phyloP scores from a whole-genome alignment of 37 sponge, comb jelly and placozoan genomes.

The Cliona cf. orientalis region DNA sequence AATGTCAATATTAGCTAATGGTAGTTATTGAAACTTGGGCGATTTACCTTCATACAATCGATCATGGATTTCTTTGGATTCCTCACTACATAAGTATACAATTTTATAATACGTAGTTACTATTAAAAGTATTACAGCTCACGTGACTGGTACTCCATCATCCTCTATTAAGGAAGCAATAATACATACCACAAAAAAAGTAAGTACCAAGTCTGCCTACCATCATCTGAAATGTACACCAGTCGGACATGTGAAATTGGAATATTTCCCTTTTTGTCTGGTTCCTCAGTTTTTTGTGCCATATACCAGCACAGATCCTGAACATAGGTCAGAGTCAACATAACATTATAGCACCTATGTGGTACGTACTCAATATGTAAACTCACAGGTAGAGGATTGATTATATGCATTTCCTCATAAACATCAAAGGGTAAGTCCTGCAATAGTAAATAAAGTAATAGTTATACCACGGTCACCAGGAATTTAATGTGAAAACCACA shows the following conservation, averaged over 20 bases:
- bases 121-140: background rate
- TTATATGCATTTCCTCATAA: constrained; percentile 69
- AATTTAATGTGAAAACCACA: no score
- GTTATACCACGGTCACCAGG: no score
- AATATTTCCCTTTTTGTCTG: constrained; percentile 51
- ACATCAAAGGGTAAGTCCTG: constrained; percentile 69
- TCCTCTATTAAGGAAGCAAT: background rate
- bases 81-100: constrained; percentile 1
- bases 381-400: constrained; percentile 61
- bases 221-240: constrained; percentile 79
- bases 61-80: constrained; percentile 42
- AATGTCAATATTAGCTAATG: background rate
- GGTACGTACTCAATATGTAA: no score
- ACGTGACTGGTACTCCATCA: background rate
- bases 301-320: constrained; percentile 84
- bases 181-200: background rate
- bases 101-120: background rate
- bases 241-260: constrained; percentile 78
- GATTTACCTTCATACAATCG: constrained; percentile 67
- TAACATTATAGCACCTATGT: background rate
- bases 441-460: background rate
- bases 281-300: constrained; percentile 61
- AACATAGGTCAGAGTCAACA: background rate
- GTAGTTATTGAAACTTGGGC: background rate
- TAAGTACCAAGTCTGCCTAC: constrained; percentile 5